Base-by-base conservation (phyloP, 2,888 invertebrate genomes). In the Petrolisthes cinctipes region DNA sequence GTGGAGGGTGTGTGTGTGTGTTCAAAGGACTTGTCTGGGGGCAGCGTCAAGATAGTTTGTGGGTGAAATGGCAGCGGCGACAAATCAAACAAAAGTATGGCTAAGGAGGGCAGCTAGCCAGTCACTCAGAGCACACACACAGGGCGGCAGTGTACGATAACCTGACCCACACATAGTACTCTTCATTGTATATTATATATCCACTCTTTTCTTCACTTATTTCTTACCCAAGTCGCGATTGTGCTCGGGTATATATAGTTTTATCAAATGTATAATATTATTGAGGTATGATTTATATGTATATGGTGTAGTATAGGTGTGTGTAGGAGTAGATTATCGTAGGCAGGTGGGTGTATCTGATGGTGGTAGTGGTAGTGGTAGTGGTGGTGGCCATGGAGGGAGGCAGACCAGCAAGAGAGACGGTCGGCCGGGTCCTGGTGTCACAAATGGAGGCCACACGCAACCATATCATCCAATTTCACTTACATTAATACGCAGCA, bases 31-130 rank as follows among this genome's bases (percentile, higher is more conserved):
- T 71, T 11, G 56, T 61, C 51, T 87, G 83, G 84, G 56, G 78
- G 81, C 82, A 76, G 81, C 76, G 78, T 82, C 66, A 86, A 86
- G 86, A 86, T 82, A 86, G 86, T 78, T 78, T 85, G 84, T 85
- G 73, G 37, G 78, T 73, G 82, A 82, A 82, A 87, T 82, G 87
- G 84, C 87, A 87, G 87, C 80, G 87, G 87, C 78, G 87, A 87
- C 87, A 87, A 83, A 87, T 87, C 87, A 87, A 87, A 87, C 87
- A 87, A 87, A 87, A 87, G 87, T 87, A 81, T 84, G 87, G 87
- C 83, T 80, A 87, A 87, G 87, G 87, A 87, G 87, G 87, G 87
- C 87, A 87, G 87, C 87, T 79, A 87, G 87, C 87, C 80, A 87
- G 83, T 87, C 87, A 87, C 87, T 87, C 87, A 87, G 86, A 87